Base-by-base conservation (phyloP, 2,797 vertebrate species). In the Hydrolagus colliei region DNA sequence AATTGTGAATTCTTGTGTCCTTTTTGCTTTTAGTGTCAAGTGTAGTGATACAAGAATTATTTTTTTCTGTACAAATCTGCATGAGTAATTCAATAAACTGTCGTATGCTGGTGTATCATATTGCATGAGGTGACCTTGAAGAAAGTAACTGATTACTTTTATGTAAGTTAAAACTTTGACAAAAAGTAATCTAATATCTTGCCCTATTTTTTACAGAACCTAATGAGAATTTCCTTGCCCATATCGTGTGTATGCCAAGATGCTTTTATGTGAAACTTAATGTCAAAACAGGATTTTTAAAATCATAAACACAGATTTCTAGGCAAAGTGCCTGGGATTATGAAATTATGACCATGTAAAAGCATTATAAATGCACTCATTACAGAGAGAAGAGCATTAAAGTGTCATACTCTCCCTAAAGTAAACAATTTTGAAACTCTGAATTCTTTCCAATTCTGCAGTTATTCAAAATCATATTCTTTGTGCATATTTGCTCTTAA, bases 1-100 rank as follows among this genome's bases (percentile, higher is more conserved):
- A 9, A 80, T 63, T 11, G 9, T 27, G 10, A n/a, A 10, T 65
- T 41, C 41, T 52, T 79, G n/a, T 32, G 77, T 27, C 61, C 14
- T 65, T 59, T 80, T 80, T 80, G 22, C 9, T 80, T 80, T 80
- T 14, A 2, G 22, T 65, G 61, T 80, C n/a, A 65, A 65, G 77
- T 65, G 62, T 27, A 65, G 61, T n/a, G 61, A 65, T n/a, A 27
- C 63, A 61, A 63, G 61, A 80, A 80, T 14, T 80, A 27, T n/a
- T 63, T 63, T 79, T 77, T 65, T 65, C 77, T 80, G 27, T 59
- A 32, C 52, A 14, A 13, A 65, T 16, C 7, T 80, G 14, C n/a
- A 0, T 32, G 32, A 12, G 59, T 63, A 65, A 65, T 80, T 80
- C 77, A 65, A 65, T 80, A 32, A 63, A n/a, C 63, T 22, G 22